Evolutionary conservation across 53 echinoderm and acorn worm genomes (phyloP).

Genomic region (Holothuria leucospilota): DNA sequence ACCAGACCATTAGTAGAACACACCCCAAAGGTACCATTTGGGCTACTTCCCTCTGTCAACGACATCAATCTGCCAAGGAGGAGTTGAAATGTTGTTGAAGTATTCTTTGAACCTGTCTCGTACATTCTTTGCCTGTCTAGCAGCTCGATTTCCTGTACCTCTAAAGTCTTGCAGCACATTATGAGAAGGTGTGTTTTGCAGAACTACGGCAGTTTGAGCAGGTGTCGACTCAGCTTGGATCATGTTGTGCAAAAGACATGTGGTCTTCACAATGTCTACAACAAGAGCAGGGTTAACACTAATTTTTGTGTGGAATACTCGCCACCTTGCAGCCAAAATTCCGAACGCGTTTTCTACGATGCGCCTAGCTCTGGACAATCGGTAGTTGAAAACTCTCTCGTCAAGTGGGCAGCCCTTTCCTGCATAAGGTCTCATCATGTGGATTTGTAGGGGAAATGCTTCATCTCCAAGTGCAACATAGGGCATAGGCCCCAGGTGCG

Average conservation of each 20-base stretch:
- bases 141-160: background rate
- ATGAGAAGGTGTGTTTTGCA: background rate
- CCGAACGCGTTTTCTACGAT: constrained; percentile 61
- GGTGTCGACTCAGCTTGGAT: background rate
- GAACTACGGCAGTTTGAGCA: background rate
- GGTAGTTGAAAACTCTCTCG: constrained; percentile 35
- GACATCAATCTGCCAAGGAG: background rate
- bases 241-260: constrained; percentile 17
- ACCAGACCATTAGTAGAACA: too few species aligned
- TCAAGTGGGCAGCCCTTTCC: constrained; percentile 7
- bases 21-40: too few species aligned
- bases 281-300: background rate
- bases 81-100: background rate
- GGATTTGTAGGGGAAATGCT: constrained; percentile 60
- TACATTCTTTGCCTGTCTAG: background rate
- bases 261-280: constrained; percentile 14
- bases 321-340: constrained; percentile 24
- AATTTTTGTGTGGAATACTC: constrained; percentile 25
- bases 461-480: constrained; percentile 49
- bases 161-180: background rate
- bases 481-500: constrained; percentile 39
- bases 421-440: constrained; percentile 73
- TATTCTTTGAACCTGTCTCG: background rate
- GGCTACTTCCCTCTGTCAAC: background rate
- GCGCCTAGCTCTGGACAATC: constrained; percentile 51